These are phyloP conservation scores for Aptenodytes patagonicus DNA, from an alignment of 2,113 vertebrate genomes.

Conservation along the genomic window DNA sequence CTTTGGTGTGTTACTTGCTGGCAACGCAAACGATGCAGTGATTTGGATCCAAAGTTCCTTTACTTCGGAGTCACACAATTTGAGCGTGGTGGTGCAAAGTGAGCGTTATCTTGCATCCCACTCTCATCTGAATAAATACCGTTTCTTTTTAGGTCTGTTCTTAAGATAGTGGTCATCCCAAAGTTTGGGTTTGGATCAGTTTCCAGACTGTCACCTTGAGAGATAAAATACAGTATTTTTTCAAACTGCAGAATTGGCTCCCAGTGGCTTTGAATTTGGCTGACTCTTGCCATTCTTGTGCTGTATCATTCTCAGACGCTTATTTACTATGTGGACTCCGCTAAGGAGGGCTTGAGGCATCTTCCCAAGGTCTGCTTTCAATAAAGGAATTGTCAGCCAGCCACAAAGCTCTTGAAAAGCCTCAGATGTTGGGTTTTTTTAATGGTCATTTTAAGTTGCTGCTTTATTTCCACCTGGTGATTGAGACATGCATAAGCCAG, in stretches of 20 bases:
- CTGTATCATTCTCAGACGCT: neutral
- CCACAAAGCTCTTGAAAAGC: slow-evolving; percentile 24
- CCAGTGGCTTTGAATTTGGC: neutral
- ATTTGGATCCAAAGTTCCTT: neutral
- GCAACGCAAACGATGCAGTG: neutral
- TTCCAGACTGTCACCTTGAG: slow-evolving; percentile 11
- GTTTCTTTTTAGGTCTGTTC: neutral
- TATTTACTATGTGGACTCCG: neutral
- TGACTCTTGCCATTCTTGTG: neutral
- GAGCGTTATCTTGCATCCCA: neutral
- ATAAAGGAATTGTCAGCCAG: slow-evolving; percentile 19
- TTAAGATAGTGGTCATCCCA: neutral
- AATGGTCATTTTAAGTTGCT: slow-evolving; percentile 3
- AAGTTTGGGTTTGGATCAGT: neutral
- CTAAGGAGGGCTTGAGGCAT: slow-evolving; percentile 18
- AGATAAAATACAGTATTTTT: slow-evolving; percentile 3
- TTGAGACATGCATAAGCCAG: neutral
- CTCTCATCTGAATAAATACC: neutral
- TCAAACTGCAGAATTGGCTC: neutral
- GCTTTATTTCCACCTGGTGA: slow-evolving; percentile 16
- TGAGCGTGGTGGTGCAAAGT: neutral
- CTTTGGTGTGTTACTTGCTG: neutral
- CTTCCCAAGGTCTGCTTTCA: slow-evolving; percentile 39
- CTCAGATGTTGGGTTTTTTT: neutral
- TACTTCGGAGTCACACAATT: neutral